A percentile compares a stretch with the other conserved stretches of the same genome.
Evolutionary conservation across 1,140 invertebrate genomes (phyloP).

Genomic region (Danaus melanippus): DNA sequence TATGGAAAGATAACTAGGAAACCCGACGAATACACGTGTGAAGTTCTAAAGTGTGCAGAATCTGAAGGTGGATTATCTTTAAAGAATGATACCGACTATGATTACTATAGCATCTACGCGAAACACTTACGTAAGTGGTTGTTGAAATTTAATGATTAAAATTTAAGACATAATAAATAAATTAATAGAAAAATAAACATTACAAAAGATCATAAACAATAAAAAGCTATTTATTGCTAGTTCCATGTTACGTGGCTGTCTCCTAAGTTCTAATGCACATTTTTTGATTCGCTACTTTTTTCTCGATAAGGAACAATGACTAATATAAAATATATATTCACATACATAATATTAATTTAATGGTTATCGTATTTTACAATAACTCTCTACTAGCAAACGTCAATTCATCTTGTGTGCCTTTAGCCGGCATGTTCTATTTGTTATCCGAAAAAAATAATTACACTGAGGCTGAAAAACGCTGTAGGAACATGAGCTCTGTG

Average conservation of each 20-base stretch:
- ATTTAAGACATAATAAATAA: neutral
- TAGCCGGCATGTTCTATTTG: constrained; percentile 74
- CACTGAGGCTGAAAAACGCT: constrained; percentile 67
- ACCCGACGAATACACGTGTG: constrained; percentile 60
- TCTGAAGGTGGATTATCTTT: constrained; percentile 67
- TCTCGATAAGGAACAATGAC: too few species aligned
- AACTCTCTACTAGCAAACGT: constrained; percentile 55
- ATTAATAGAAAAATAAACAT: neutral
- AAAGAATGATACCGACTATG: constrained; percentile 68
- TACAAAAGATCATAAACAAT: neutral
- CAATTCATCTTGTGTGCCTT: constrained; percentile 73
- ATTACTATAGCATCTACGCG: constrained; percentile 75
- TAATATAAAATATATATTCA: too few species aligned
- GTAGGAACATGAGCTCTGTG: constrained; percentile 70
- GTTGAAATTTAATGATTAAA: constrained; percentile 1
- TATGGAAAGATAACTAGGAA: constrained; percentile 22
- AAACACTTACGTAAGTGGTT: constrained; percentile 67
- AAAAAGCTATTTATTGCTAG: too few species aligned
- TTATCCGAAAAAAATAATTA: constrained; percentile 70
- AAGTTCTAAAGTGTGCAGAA: constrained; percentile 76
- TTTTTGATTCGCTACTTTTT: too few species aligned
- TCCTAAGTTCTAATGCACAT: too few species aligned
- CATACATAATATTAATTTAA: constrained; percentile 2
- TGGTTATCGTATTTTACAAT: neutral
- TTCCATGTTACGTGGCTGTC: too few species aligned